phyloP scores from a whole-genome alignment of 1,140 invertebrate genomes.

The Delia radicum region DNA sequence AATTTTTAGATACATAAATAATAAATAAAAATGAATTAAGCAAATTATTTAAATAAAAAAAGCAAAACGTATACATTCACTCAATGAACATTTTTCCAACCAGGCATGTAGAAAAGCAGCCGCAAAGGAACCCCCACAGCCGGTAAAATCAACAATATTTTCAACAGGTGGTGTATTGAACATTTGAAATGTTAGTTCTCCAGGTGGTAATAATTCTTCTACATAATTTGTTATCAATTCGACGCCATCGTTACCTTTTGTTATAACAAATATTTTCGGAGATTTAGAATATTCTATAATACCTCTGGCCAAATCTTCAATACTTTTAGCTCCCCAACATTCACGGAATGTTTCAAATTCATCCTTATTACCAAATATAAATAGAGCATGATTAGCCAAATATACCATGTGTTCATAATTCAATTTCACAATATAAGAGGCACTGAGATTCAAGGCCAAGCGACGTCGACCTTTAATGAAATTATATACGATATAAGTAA shows the following conservation, averaged over 20 bases:
- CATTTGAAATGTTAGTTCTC: conserved; percentile 35
- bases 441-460: conserved; percentile 71
- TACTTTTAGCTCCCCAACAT: conserved; percentile 11
- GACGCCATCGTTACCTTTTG: conserved; percentile 38
- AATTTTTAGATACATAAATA: too few species aligned
- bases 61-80: conserved; percentile 44
- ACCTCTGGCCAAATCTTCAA: background rate
- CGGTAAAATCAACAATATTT: conserved; percentile 70
- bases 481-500: conserved; percentile 62
- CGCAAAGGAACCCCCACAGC: conserved; percentile 76
- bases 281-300: background rate
- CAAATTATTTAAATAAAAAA: too few species aligned
- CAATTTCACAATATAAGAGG: conserved; percentile 68
- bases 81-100: conserved; percentile 41
- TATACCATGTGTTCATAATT: conserved; percentile 59
- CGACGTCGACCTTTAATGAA: conserved; percentile 59
- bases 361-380: conserved; percentile 74
- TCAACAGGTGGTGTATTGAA: conserved; percentile 36
- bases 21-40: too few species aligned
- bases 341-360: conserved; percentile 63
- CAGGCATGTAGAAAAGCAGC: conserved; percentile 70
- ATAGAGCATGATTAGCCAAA: conserved; percentile 65
- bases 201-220: conserved; percentile 30
- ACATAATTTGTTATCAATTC: conserved; percentile 42
- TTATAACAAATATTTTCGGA: conserved; percentile 36